Base-by-base conservation (phyloP, 2,797 vertebrate genomes). In the Heliangelus exortis region DNA sequence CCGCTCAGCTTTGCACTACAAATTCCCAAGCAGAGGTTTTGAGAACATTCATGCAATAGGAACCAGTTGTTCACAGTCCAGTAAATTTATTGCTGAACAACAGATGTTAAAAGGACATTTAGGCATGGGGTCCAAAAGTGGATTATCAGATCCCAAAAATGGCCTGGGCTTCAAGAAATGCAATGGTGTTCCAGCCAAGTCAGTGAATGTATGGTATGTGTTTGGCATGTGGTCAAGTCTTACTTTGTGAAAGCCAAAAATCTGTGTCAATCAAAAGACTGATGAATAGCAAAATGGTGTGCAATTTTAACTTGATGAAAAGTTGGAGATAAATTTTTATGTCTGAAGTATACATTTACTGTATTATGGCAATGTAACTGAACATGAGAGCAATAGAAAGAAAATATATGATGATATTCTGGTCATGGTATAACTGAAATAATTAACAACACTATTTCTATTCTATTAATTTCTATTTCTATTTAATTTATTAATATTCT, bases 51-150 rank as follows among this genome's bases (percentile, higher is more conserved):
- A 45, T 39, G 33, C 21, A 28, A 59, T 78, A 89, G 31, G 33
- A 87, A 87, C 41, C 41, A 83, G 53, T 43, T 93, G 58, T 94
- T 89, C 65, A 74, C 33, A 91, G 79, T 87, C 82, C 79, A 89
- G 50, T 68, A 72, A 48, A 18, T 84, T 89, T 74, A 83, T 34
- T 91, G 54, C 79, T 78, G 87, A 91, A 58, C 81, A 94, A 72
- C 91, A 92, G 92, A 92, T 78, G 76, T 36, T 81, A 48, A 74
- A 91, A 87, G 31, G n/a, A 91, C 91, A 92, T 82, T 48, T 77
- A 92, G 63, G 63, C 34, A 55, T 28, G 51, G 54, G 54, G 51
- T 65, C 79, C 73, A 84, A 87, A 25, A 28, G 58, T 68, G 76
- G 47, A 68, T 90, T 91, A 63, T 80, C 68, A 78, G 47, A 55